Base-by-base conservation (phyloP, 2,113 vertebrate genomes). In the Ictidomys tridecemlineatus region DNA sequence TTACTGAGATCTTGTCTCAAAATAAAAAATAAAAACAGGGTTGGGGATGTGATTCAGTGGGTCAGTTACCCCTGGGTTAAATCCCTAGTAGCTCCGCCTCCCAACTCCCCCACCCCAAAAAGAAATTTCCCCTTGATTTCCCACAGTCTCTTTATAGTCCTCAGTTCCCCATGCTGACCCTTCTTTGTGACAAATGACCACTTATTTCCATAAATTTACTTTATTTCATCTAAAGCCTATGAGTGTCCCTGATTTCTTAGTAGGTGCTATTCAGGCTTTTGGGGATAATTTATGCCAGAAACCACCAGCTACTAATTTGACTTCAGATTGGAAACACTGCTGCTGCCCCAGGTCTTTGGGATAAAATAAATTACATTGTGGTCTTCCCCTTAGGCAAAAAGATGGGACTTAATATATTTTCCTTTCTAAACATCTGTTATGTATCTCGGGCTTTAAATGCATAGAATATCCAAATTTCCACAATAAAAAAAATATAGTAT, bases 221-320 rank as follows among this genome's bases (percentile, higher is more conserved):
- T 70, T 51, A 48, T 65, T 34, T 67, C 56, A 14, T 20, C 28
- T 77, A 89, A 56, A 86, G 16, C 4, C 53, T n/a, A n/a, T 48
- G 77, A 72, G n/a, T 72, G 26, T 2, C 45, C 63, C 10, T 56
- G 65, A 3, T 53, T 95, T 72, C n/a, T 26, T 58, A 34, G 1
- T 77, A 56, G 69, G 13, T 12, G 24, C 42, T 83, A n/a, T 30
- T 45, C 45, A 73, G 28, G 32, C 13, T 18, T 58, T 90, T 48
- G n/a, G 34, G 42, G 73, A 26, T 67, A 84, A 85, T 94, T 94
- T 87, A 28, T 74, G 20, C 96, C 58, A 96, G 93, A 94, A 84
- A 76, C n/a, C 30, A 94, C 34, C 73, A 34, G 39, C 18, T 91
- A 69, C 89, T 96, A n/a, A 91, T 91, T 97, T 96, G 56, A 28